Evolutionary conservation across 2,113 vertebrate species (phyloP).

Genomic region (Sula dactylatra): DNA sequence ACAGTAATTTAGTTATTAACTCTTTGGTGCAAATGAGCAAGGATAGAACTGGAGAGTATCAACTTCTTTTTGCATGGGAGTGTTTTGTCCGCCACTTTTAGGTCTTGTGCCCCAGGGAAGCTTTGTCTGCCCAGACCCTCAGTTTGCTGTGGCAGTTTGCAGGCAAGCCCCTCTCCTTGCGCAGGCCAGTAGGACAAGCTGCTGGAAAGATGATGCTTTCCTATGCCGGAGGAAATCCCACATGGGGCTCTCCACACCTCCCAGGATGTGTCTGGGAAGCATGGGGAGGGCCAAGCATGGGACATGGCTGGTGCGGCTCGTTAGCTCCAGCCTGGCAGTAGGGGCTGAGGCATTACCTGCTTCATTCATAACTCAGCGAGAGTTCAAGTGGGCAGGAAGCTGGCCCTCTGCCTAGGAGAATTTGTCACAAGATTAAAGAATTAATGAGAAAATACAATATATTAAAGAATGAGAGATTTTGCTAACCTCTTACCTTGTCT

Average conservation of each 20-base stretch:
- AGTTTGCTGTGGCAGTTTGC: background rate
- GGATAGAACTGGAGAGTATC: background rate
- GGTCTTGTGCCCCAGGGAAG: rapidly evolving
- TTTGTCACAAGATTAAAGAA: slow-evolving; percentile 58
- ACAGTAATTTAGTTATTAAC: background rate
- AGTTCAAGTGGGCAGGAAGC: slow-evolving; percentile 53
- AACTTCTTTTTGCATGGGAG: background rate
- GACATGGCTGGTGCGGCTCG: rapidly evolving
- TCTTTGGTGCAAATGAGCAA: background rate
- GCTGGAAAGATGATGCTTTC: background rate
- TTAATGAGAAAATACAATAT: slow-evolving; percentile 67
- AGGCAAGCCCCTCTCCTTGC: background rate
- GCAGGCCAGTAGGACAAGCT: background rate
- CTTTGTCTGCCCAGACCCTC: rapidly evolving
- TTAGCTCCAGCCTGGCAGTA: background rate
- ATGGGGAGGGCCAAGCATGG: rapidly evolving
- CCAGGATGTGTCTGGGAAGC: background rate
- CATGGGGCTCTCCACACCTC: rapidly evolving
- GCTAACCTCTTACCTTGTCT: slow-evolving; percentile 68
- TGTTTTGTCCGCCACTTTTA: rapidly evolving
- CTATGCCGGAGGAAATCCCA: too few relatives aligned
- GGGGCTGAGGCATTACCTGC: background rate
- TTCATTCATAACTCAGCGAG: slow-evolving; percentile 2
- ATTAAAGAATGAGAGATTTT: slow-evolving; percentile 60
- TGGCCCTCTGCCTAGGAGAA: slow-evolving; percentile 58